Evolutionary conservation across 1,140 invertebrate species (phyloP).

Genomic region (Condylostylus longicornis): DNA sequence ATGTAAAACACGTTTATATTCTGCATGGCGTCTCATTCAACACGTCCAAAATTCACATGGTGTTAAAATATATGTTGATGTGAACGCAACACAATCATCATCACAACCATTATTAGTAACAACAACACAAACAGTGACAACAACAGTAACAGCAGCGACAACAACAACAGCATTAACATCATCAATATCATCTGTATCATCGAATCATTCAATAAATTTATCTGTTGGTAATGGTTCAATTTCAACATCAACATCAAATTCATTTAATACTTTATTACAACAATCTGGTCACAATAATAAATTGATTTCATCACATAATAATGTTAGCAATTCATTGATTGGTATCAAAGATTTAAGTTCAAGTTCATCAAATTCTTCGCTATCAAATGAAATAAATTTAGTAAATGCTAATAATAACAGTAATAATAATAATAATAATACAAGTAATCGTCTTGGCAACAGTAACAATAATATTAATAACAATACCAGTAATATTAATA

Average conservation of each 20-base stretch:
- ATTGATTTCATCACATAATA: no score
- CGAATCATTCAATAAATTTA: slow-evolving; percentile 35
- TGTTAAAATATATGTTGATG: slow-evolving; percentile 78
- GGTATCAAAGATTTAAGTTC: background rate
- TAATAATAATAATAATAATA: no score
- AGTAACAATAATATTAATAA: no score
- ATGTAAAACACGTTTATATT: slow-evolving; percentile 75
- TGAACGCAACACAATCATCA: slow-evolving; percentile 30
- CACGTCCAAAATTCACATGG: slow-evolving; percentile 89
- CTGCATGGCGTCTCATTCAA: slow-evolving; percentile 86
- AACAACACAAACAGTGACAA: slow-evolving; percentile 12
- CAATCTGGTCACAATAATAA: no score
- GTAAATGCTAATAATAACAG: no score
- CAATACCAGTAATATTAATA: no score
- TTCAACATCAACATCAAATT: no score
- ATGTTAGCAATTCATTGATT: background rate
- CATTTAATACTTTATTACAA: no score
- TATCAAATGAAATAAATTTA: no score
- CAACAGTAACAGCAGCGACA: slow-evolving; percentile 13
- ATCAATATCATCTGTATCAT: slow-evolving; percentile 32
- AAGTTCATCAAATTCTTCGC: background rate
- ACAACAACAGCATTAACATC: slow-evolving; percentile 25
- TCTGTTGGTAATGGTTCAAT: slow-evolving; percentile 34
- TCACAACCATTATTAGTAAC: slow-evolving; percentile 14
- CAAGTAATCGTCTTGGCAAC: no score